Evolutionary conservation across 2,113 vertebrate species (phyloP).

Genomic region (Cichladusa arquata): DNA sequence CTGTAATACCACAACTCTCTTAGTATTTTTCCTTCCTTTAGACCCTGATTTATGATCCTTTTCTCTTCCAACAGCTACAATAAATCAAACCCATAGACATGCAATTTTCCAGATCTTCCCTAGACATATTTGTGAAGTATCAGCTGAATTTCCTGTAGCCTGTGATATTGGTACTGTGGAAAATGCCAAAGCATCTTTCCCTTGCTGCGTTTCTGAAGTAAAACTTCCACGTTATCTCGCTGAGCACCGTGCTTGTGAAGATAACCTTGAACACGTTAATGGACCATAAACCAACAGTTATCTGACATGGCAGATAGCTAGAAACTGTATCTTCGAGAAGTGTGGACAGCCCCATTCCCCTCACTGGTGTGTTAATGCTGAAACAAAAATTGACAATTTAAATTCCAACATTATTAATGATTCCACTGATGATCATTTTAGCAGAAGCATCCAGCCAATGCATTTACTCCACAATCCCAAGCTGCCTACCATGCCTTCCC

Average conservation of each 20-base stretch:
- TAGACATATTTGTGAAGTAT: background rate
- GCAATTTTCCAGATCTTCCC: background rate
- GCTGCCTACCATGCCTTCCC: conserved; percentile 50
- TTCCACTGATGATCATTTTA: conserved; percentile 58
- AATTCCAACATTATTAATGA: conserved; percentile 55
- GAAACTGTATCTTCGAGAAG: background rate
- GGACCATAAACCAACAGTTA: conserved; percentile 13
- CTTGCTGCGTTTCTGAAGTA: background rate
- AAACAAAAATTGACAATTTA: conserved; percentile 47
- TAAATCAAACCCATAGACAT: background rate
- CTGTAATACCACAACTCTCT: background rate
- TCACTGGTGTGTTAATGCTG: background rate
- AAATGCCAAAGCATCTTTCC: background rate
- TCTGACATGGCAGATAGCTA: background rate
- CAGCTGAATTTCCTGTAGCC: background rate
- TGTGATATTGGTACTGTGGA: background rate
- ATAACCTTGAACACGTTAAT: conserved; percentile 30
- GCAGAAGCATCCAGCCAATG: conserved; percentile 51
- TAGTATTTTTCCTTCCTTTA: background rate
- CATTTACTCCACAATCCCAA: conserved; percentile 41
- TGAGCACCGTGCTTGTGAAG: background rate
- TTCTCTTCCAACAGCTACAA: background rate
- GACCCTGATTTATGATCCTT: background rate
- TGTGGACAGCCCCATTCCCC: background rate
- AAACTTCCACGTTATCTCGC: conserved; percentile 9